phyloP scores from a whole-genome alignment of 64 coral and sea anemone species.

The Montipora cactus region DNA sequence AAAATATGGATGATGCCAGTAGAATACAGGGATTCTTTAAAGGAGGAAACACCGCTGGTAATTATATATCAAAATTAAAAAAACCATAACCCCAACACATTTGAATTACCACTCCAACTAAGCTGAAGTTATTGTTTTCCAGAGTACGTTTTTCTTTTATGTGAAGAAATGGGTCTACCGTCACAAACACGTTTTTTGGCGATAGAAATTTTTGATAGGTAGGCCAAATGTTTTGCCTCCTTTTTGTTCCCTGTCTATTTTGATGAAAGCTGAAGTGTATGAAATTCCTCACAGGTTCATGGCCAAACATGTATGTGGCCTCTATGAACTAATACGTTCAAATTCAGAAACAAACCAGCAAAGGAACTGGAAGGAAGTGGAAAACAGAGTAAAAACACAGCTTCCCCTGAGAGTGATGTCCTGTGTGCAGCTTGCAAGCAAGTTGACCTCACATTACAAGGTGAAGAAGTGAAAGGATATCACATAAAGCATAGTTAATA shows the following conservation, averaged over 20 bases:
- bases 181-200: conserved; percentile 87
- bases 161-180: conserved; percentile 84
- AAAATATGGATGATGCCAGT: conserved; percentile 88
- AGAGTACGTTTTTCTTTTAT: conserved; percentile 95
- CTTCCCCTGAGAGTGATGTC: conserved; percentile 89
- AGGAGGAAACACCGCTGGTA: conserved; percentile 93
- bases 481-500: background rate
- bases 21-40: conserved; percentile 88
- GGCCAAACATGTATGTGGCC: conserved; percentile 87
- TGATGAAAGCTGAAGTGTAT: background rate
- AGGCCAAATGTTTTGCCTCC: conserved; percentile 3
- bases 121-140: background rate
- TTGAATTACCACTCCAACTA: background rate
- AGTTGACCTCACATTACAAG: conserved; percentile 94
- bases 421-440: conserved; percentile 94
- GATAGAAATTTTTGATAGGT: conserved; percentile 98
- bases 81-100: background rate
- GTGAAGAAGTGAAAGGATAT: conserved; percentile 18
- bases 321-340: conserved; percentile 86
- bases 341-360: conserved; percentile 80
- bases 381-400: conserved; percentile 85
- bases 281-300: conserved; percentile 74
- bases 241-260: background rate
- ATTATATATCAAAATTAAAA: background rate
- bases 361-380: conserved; percentile 88